Evolutionary conservation across 2,888 invertebrate genomes (phyloP), one percentile per base, ranked within the genome.

Genomic region (Liopterus haemorrhoidalis): DNA sequence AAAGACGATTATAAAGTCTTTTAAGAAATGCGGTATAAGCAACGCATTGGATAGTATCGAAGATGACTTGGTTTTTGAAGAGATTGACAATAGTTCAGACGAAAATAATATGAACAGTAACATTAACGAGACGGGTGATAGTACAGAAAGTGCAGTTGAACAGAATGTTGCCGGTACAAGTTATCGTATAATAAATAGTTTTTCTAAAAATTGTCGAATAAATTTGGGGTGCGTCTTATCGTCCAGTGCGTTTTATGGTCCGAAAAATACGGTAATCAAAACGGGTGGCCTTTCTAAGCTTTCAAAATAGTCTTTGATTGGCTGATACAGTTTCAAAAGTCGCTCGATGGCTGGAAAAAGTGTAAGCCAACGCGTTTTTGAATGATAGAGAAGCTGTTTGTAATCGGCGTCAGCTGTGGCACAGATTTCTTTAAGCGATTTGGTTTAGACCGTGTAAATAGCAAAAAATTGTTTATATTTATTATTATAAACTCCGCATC

Each of bases 81-180:
- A n/a, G n/a, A n/a, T n/a, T n/a, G n/a, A n/a, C n/a, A n/a, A n/a
- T n/a, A n/a, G n/a, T n/a, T n/a, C n/a, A n/a, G n/a, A n/a, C n/a
- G n/a, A n/a, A n/a, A n/a, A n/a, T n/a, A n/a, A n/a, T n/a, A n/a
- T n/a, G n/a, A n/a, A n/a, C n/a, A n/a, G n/a, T n/a, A n/a, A n/a
- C n/a, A n/a, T n/a, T n/a, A n/a, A n/a, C n/a, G n/a, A n/a, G n/a
- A n/a, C n/a, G n/a, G n/a, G n/a, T n/a, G n/a, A n/a, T n/a, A n/a
- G n/a, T n/a, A n/a, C n/a, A n/a, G n/a, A n/a, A n/a, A n/a, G n/a
- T 37, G 39, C 27, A 47, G 41, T 36, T 43, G 47, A 27, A 50
- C 46, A 43, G 50, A 50, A 41, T 31, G n/a, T n/a, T n/a, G n/a
- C n/a, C n/a, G n/a, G n/a, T n/a, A n/a, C n/a, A n/a, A n/a, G n/a